phyloP scores from a whole-genome alignment of 2,888 invertebrate species.

The Amblyteles armatorius region DNA sequence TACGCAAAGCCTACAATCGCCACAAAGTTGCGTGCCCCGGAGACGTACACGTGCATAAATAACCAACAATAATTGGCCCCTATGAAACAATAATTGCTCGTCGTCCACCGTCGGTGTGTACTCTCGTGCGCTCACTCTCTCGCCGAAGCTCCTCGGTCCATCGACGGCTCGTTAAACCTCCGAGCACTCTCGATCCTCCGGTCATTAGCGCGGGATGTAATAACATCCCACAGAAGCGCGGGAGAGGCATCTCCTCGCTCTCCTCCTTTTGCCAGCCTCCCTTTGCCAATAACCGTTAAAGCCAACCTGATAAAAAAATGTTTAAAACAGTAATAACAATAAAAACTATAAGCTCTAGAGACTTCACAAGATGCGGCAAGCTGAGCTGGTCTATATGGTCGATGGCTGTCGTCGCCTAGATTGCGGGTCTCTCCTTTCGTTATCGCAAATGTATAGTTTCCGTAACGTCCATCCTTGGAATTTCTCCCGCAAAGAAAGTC shows the following conservation, averaged over 20 bases:
- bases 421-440: no score
- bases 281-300: constrained; percentile 60
- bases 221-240: constrained; percentile 60
- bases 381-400: no score
- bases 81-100: constrained; percentile 70
- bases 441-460: background rate
- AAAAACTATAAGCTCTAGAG: no score
- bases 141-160: constrained; percentile 54
- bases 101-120: constrained; percentile 43
- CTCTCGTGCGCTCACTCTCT: constrained; percentile 23
- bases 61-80: constrained; percentile 69
- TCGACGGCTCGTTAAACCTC: constrained; percentile 68
- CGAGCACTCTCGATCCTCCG: constrained; percentile 66
- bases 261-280: background rate
- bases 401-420: no score
- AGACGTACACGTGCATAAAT: constrained; percentile 66
- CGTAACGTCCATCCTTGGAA: background rate
- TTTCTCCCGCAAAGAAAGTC: background rate
- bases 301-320: constrained; percentile 38
- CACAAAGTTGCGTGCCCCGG: constrained; percentile 58
- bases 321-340: background rate
- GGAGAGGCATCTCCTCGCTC: constrained; percentile 37
- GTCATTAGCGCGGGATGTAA: constrained; percentile 68
- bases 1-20: constrained; percentile 17
- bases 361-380: no score